phyloP scores from a whole-genome alignment of 2,113 vertebrate genomes.

The Lonchura striata region DNA sequence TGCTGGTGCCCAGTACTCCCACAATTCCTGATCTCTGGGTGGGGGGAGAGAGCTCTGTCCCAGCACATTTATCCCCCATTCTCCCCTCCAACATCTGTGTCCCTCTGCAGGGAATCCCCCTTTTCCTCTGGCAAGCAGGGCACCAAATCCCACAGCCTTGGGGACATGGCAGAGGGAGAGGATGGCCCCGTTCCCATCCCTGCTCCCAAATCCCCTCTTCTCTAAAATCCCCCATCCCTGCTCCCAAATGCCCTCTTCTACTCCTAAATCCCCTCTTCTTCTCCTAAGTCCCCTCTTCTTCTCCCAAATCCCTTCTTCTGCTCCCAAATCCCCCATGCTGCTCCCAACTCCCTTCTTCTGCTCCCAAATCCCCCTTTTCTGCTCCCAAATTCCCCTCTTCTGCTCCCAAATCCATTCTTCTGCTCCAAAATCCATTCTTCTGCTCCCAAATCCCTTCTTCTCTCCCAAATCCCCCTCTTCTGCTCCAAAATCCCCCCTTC shows the following conservation, averaged over 20 bases:
- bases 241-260: not conserved
- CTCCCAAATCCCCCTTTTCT: not conserved
- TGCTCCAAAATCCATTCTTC: not conserved
- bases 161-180: not conserved
- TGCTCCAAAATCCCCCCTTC: not conserved
- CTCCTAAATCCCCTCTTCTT: not conserved
- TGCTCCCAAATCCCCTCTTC: not conserved
- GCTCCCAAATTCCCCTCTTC: not conserved
- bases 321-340: no score
- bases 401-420: not conserved
- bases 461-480: not conserved
- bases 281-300: no score
- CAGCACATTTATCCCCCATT: not conserved
- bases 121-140: not conserved
- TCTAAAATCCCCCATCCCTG: no score
- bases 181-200: not conserved
- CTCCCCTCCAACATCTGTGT: not conserved
- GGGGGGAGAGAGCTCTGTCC: not conserved
- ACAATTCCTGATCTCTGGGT: not conserved
- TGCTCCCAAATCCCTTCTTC: not conserved
- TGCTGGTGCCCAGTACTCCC: not conserved
- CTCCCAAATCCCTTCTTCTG: no score
- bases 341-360: no score
- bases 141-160: not conserved
- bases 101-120: not conserved